Base-by-base conservation (phyloP, 2,797 vertebrate species). In the Chloroceryle inda region DNA sequence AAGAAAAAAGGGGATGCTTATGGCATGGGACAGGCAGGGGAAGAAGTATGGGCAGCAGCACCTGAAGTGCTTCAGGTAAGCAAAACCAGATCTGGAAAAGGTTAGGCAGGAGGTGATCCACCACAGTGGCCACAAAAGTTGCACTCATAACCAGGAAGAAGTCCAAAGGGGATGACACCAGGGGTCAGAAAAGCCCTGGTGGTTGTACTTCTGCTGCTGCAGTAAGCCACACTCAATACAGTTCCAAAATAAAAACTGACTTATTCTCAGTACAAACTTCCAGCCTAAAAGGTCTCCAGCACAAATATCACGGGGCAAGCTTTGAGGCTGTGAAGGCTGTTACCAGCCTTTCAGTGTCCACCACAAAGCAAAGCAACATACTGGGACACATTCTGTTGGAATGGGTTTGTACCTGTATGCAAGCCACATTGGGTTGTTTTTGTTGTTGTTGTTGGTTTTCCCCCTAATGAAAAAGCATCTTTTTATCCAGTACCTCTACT, bases 11-110 rank as follows among this genome's bases (percentile, higher is more conserved):
- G 2, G 7, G 22, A 52, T 69, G 22, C 15, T 74, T 18, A 16
- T 3, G 11, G 19, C 47, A 89, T 17, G 52, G 19, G 35, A 62
- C 13, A 42, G 26, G 15, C 23, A 63, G 12, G 7, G 40, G 12
- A 81, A 83, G 24, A 11, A 61, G 11, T 12, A 53, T 3, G 9
- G 10, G 61, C 3, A 47, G 10, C 14, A 62, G 19, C 35, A 79
- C 9, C 11, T 0, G 0, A 45, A 76, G 29, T 7, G 38, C 24
- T 83, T 49, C 0, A 0, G 9, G 42, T 4, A 76, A 22, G 44
- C 18, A 64, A 83, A 89, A 66, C 1, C 10, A 44, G 8, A n/a
- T 29, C 38, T 49, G 23, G 38, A 64, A 77, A 63, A 15, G 9
- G 17, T 15, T 10, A 56, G 11, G 35, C 2, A 4, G 31, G 9